Percentiles rank a stretch among this genome's conserved stretches.
These are phyloP conservation scores for Drosophila melanosoma DNA, from an alignment of 2,888 invertebrate species.

Conservation along the genomic window DNA sequence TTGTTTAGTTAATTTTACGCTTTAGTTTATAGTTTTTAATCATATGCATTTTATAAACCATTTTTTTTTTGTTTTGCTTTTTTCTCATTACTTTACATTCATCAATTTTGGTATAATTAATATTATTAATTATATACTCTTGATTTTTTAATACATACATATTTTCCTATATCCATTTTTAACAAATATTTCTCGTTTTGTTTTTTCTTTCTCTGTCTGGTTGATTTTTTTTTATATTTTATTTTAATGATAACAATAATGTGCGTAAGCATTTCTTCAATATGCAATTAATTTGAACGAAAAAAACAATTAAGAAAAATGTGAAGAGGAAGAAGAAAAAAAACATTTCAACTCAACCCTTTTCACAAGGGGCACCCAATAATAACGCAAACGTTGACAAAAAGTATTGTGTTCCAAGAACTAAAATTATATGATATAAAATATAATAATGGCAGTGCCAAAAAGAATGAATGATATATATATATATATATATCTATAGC, in stretches of 20 bases:
- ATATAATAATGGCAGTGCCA: slow-evolving; percentile 53
- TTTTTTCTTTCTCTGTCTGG: slow-evolving; percentile 38
- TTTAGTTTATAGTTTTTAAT: slow-evolving; percentile 65
- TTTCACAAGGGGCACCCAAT: slow-evolving; percentile 49
- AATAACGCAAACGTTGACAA: slow-evolving; percentile 18
- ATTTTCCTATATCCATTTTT: slow-evolving; percentile 49
- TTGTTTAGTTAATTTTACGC: slow-evolving; percentile 67
- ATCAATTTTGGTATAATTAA: slow-evolving; percentile 78
- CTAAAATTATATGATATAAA: slow-evolving; percentile 33
- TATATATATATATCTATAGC: slow-evolving; percentile 19
- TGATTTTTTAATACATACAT: slow-evolving; percentile 48
- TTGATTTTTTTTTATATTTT: slow-evolving; percentile 18
- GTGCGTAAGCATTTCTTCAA: slow-evolving; percentile 70
- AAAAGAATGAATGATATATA: slow-evolving; percentile 35
- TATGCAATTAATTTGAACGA: slow-evolving; percentile 40
- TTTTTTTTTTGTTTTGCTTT: slow-evolving; percentile 32
- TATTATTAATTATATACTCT: slow-evolving; percentile 65
- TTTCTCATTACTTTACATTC: slow-evolving; percentile 63
- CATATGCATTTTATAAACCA: slow-evolving; percentile 70
- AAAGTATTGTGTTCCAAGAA: slow-evolving; percentile 1
- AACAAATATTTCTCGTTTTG: slow-evolving; percentile 62
- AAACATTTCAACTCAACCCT: slow-evolving; percentile 27
- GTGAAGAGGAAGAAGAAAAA: slow-evolving; percentile 11
- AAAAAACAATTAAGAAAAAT: slow-evolving; percentile 22
- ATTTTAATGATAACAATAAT: slow-evolving; percentile 73